phyloP scores from a whole-genome alignment of 35 echinoderm and acorn worm genomes.

The Nesometra sesokonis region DNA sequence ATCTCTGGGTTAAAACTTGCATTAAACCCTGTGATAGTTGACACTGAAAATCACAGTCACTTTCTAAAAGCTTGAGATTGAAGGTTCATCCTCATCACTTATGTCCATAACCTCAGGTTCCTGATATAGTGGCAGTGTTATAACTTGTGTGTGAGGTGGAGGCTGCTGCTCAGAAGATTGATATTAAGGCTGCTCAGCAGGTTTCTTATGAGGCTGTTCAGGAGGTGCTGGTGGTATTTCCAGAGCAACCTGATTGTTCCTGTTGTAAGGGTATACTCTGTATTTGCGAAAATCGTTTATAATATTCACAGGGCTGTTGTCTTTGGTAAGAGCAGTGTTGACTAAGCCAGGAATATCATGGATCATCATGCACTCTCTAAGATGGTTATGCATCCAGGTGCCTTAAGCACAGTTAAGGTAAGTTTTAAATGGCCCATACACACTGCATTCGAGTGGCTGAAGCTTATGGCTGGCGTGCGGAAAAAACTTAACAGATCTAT shows the following conservation, averaged over 20 bases:
- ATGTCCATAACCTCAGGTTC: too few relatives aligned
- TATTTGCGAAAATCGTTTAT: background rate
- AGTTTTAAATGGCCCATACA: background rate
- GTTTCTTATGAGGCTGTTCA: background rate
- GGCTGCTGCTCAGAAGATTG: too few relatives aligned
- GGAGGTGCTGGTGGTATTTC: background rate
- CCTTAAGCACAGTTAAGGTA: background rate
- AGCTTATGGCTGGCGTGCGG: background rate
- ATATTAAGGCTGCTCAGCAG: background rate
- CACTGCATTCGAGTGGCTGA: background rate
- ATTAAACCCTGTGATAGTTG: too few relatives aligned
- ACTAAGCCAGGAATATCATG: slow-evolving; percentile 14
- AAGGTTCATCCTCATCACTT: too few relatives aligned
- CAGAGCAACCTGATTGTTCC: background rate
- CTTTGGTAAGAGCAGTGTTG: too few relatives aligned
- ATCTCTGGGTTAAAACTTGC: background rate
- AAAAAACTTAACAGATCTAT: background rate
- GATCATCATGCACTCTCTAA: background rate
- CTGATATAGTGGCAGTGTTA: too few relatives aligned
- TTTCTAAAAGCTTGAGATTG: too few relatives aligned
- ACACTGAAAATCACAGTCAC: too few relatives aligned
- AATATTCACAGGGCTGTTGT: slow-evolving; percentile 11
- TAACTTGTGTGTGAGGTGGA: too few relatives aligned
- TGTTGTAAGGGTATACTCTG: slow-evolving; percentile 6
- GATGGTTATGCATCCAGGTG: background rate